Conservation (phyloP, 2,888 invertebrate genomes). For the Amphipoea lucens region DNA sequence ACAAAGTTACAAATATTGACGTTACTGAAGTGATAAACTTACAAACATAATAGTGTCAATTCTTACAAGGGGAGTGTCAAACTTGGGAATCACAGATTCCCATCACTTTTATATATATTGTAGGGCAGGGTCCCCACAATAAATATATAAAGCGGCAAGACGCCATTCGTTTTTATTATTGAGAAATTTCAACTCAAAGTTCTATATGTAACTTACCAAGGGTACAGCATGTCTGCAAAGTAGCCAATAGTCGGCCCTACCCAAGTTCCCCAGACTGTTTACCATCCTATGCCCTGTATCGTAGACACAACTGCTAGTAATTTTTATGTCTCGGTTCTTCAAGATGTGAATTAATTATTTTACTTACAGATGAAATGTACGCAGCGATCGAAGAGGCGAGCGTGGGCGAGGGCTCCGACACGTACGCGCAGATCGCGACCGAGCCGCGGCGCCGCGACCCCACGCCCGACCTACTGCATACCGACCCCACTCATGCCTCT, state of each 20-base stretch:
- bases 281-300: background rate
- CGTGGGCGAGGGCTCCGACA: conserved; percentile 94
- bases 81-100: too few relatives aligned
- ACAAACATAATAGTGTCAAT: conserved; percentile 1
- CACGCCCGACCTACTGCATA: conserved; percentile 67
- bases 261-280: background rate
- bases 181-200: too few relatives aligned
- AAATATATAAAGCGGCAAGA: too few relatives aligned
- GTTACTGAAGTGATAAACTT: background rate
- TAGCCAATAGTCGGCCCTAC: background rate
- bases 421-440: conserved; percentile 95
- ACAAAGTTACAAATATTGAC: background rate
- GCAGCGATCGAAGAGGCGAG: conserved; percentile 96
- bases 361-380: conserved; percentile 94
- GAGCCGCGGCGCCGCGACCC: conserved; percentile 75
- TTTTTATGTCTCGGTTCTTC: background rate
- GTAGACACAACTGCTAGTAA: background rate
- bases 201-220: too few relatives aligned
- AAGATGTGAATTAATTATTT: background rate
- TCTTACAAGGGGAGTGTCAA: too few relatives aligned
- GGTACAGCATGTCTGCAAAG: background rate
- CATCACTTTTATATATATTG: too few relatives aligned
- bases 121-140: too few relatives aligned
- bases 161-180: too few relatives aligned
- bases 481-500: conserved; percentile 71